phyloP scores from a whole-genome alignment of 2,888 invertebrate genomes.

The Celastrina argiolus region DNA sequence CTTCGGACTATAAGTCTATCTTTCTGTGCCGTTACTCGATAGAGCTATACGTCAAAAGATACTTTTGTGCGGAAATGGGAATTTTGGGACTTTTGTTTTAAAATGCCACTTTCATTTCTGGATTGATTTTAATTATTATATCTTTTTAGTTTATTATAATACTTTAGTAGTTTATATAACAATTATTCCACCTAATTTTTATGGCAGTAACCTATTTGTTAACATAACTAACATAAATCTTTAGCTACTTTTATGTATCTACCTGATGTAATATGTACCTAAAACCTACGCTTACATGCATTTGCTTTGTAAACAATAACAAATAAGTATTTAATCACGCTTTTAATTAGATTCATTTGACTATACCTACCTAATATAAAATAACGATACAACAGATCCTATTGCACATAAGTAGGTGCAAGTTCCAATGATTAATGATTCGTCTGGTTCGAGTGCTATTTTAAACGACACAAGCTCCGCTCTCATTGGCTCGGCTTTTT shows the following conservation, averaged over 20 bases:
- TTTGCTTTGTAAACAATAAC: no score
- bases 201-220: no score
- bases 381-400: slow-evolving; percentile 28
- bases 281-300: no score
- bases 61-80: slow-evolving; percentile 7
- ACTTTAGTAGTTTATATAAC: no score
- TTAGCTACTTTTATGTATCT: no score
- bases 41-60: slow-evolving; percentile 53
- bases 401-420: slow-evolving; percentile 40
- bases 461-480: slow-evolving; percentile 51
- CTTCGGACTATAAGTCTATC: slow-evolving; percentile 70
- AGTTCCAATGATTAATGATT: slow-evolving; percentile 65
- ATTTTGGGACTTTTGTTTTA: background rate
- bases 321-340: no score
- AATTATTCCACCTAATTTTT: no score
- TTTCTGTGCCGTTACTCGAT: slow-evolving; percentile 72
- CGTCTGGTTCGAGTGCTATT: slow-evolving; percentile 64
- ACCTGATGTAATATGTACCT: no score
- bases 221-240: no score
- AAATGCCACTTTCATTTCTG: background rate
- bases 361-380: background rate
- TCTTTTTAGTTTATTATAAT: no score
- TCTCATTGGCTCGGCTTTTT: slow-evolving; percentile 65
- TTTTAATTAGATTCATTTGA: no score
- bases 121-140: no score